These are phyloP conservation scores for Puntigrus tetrazona DNA, from an alignment of 2,113 vertebrate genomes.

Conservation along the genomic window DNA sequence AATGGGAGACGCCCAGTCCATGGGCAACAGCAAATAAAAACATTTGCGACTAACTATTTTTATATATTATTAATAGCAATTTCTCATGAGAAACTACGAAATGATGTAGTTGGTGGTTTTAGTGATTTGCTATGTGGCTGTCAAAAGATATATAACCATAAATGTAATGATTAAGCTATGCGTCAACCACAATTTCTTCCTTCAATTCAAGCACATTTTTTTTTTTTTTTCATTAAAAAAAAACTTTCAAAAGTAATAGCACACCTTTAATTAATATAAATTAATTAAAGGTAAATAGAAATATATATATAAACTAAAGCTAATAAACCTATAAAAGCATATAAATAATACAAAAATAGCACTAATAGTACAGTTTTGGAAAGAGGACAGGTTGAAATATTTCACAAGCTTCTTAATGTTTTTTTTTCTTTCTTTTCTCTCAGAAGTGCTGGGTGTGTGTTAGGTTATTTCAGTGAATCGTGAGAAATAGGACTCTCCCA, in stretches of 20 bases:
- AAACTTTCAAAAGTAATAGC: neutral
- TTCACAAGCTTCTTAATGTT: conserved; percentile 1
- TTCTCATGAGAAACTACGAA: neutral
- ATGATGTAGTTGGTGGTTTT: neutral
- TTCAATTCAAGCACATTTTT: neutral
- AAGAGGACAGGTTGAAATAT: neutral
- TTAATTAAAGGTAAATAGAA: neutral
- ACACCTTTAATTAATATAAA: neutral
- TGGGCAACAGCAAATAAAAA: neutral
- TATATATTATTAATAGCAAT: neutral
- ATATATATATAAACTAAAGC: neutral
- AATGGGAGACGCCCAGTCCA: neutral
- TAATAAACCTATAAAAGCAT: neutral
- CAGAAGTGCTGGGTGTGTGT: conserved; percentile 18
- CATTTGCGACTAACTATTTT: neutral
- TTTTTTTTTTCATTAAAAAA: neutral
- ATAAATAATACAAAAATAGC: neutral
- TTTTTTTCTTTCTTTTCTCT: neutral
- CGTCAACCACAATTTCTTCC: neutral
- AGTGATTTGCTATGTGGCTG: neutral
- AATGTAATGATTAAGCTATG: neutral
- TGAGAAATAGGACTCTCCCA: conserved; percentile 63
- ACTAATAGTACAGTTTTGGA: neutral
- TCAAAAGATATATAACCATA: neutral
- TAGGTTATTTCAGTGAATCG: conserved; percentile 57